Evolutionary conservation across 2,797 vertebrate genomes (phyloP).

Genomic region (Myripristis jacobus): DNA sequence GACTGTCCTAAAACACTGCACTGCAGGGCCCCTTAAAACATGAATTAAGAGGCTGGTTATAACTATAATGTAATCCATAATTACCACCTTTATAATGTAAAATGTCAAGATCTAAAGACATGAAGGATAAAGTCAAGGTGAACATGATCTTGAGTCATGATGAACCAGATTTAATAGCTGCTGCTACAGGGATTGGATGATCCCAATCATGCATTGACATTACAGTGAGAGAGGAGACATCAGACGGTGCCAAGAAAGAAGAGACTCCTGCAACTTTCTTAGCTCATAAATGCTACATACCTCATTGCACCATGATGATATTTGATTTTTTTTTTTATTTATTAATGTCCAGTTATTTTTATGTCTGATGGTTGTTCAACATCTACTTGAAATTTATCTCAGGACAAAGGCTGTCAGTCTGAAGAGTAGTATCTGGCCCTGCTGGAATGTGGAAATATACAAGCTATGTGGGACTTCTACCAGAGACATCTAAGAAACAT

Average conservation of each 20-base stretch:
- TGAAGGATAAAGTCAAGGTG: constrained; percentile 45
- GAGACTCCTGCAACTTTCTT: too few species aligned
- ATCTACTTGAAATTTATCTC: neutral
- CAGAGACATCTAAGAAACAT: too few species aligned
- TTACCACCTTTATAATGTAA: constrained; percentile 21
- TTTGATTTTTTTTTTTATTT: too few species aligned
- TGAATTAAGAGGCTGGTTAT: neutral
- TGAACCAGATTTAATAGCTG: constrained; percentile 29
- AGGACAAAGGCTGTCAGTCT: neutral
- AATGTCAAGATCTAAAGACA: constrained; percentile 42
- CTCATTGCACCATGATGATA: too few species aligned
- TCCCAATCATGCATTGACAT: too few species aligned
- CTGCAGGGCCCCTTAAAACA: constrained; percentile 9
- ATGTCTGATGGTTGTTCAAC: neutral
- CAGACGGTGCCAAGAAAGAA: too few species aligned
- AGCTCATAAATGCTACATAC: too few species aligned
- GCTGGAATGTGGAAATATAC: neutral
- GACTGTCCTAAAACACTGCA: neutral
- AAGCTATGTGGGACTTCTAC: neutral
- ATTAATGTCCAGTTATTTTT: too few species aligned
- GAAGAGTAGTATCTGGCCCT: neutral
- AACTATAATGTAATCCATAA: constrained; percentile 17
- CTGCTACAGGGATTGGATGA: too few species aligned
- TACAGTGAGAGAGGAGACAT: too few species aligned
- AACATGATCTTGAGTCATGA: constrained; percentile 21